Conservation (phyloP, 2,797 vertebrate species). For the Amblyopsis hoosieri region DNA sequence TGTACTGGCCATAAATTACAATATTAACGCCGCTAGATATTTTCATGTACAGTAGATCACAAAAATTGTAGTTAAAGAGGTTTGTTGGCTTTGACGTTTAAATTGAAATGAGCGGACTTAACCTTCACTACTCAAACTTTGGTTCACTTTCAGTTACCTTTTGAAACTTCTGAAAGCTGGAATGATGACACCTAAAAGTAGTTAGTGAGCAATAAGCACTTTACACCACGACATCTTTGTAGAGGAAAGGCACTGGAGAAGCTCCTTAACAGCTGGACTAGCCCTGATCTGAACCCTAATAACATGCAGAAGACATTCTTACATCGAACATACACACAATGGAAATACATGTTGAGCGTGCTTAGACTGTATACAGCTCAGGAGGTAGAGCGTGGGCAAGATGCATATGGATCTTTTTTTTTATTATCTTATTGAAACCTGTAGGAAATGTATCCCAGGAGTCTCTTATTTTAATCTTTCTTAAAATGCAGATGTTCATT, state of each 20-base stretch:
- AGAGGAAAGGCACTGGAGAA: conserved; percentile 70
- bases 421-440: too few species aligned
- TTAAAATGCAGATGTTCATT: too few species aligned
- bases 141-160: background rate
- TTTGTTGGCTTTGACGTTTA: too few species aligned
- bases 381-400: conserved; percentile 54
- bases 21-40: too few species aligned
- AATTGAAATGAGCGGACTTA: too few species aligned
- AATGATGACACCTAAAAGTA: background rate
- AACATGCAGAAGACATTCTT: background rate
- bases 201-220: conserved; percentile 15
- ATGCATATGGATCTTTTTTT: background rate
- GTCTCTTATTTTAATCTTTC: conserved; percentile 1
- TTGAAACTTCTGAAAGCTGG: background rate
- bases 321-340: background rate
- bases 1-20: too few species aligned
- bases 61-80: too few species aligned
- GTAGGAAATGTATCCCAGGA: too few species aligned
- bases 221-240: conserved; percentile 40
- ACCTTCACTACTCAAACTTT: too few species aligned
- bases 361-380: conserved; percentile 3
- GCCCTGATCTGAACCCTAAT: background rate
- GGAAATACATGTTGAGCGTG: conserved; percentile 5
- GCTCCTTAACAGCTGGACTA: conserved; percentile 27
- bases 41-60: too few species aligned